These are phyloP conservation scores for Hybos culiciformis DNA, from an alignment of 2,888 invertebrate genomes.

Conservation along the genomic window DNA sequence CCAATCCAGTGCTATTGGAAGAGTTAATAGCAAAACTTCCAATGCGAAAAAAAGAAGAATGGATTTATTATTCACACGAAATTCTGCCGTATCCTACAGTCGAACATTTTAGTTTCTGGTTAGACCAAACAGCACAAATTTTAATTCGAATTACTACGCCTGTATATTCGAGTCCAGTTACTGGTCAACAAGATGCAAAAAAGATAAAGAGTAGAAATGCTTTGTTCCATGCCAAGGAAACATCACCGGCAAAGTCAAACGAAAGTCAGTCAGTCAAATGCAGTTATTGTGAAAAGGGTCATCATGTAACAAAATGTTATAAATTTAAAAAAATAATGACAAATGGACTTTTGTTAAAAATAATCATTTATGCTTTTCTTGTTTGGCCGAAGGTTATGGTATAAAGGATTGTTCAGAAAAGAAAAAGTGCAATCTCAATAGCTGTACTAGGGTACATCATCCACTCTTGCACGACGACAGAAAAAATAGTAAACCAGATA, in stretches of 20 bases:
- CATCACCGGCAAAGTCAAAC: neutral
- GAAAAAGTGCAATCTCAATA: conserved; percentile 3
- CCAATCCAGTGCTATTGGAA: conserved; percentile 11
- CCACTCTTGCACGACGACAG: conserved; percentile 8
- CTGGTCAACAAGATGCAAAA: too few relatives aligned
- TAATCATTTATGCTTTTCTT: conserved; percentile 7
- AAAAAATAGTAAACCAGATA: neutral
- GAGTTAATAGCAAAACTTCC: conserved; percentile 11
- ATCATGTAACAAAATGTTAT: conserved; percentile 1
- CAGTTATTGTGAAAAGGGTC: neutral
- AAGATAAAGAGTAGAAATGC: neutral
- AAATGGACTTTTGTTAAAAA: conserved; percentile 7
- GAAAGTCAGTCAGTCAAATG: neutral
- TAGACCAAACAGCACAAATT: conserved; percentile 12
- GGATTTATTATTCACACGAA: conserved; percentile 4
- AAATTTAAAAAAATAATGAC: neutral
- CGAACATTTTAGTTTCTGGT: conserved; percentile 11
- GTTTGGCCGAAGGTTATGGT: conserved; percentile 3
- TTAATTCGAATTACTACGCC: conserved; percentile 6
- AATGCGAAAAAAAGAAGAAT: conserved; percentile 11
- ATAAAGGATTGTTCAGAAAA: conserved; percentile 2
- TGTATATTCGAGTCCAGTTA: too few relatives aligned
- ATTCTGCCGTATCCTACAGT: conserved; percentile 7
- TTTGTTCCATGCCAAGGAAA: conserved; percentile 4
- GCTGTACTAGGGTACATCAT: conserved; percentile 6